Percentiles rank a stretch among this genome's conserved stretches.
These are phyloP conservation scores for Myotis findleyi DNA, from an alignment of 2,797 vertebrate genomes.

Conservation along the genomic window DNA sequence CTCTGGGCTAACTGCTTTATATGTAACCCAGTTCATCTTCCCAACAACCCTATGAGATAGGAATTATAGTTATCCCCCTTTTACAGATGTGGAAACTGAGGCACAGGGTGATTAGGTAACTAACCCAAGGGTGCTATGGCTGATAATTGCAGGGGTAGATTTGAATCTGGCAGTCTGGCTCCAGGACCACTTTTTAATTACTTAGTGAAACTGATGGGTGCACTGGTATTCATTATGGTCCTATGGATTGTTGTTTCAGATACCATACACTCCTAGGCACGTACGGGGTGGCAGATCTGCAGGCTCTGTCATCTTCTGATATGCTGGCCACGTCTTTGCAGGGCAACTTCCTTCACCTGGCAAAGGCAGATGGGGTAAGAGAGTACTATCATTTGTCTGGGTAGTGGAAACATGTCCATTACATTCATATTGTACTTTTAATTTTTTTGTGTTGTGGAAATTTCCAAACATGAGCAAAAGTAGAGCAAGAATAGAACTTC, in stretches of 20 bases:
- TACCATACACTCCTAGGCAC: slow-evolving; percentile 90
- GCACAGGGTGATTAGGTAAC: background rate
- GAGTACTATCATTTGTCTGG: background rate
- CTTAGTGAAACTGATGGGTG: background rate
- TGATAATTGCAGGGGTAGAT: background rate
- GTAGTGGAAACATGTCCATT: background rate
- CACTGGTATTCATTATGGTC: background rate
- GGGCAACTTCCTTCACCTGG: slow-evolving; percentile 89
- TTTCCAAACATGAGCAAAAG: background rate
- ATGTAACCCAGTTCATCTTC: background rate
- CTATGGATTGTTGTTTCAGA: slow-evolving; percentile 84
- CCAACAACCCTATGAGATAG: background rate
- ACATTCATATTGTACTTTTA: background rate
- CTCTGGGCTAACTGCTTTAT: background rate
- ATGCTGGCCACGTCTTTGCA: slow-evolving; percentile 88
- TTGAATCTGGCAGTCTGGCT: background rate
- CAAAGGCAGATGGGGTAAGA: slow-evolving; percentile 89
- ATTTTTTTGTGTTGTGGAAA: background rate
- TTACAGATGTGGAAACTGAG: slow-evolving; percentile 10
- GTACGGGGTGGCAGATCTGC: slow-evolving; percentile 88
- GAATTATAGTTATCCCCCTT: background rate
- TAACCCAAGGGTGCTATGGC: background rate
- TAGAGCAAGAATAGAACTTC: background rate
- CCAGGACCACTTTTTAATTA: background rate
- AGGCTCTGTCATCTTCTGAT: slow-evolving; percentile 86